These are phyloP conservation scores for Imbricaverruca yamaguchii DNA, from an alignment of 2,888 invertebrate genomes.

Conservation along the genomic window DNA sequence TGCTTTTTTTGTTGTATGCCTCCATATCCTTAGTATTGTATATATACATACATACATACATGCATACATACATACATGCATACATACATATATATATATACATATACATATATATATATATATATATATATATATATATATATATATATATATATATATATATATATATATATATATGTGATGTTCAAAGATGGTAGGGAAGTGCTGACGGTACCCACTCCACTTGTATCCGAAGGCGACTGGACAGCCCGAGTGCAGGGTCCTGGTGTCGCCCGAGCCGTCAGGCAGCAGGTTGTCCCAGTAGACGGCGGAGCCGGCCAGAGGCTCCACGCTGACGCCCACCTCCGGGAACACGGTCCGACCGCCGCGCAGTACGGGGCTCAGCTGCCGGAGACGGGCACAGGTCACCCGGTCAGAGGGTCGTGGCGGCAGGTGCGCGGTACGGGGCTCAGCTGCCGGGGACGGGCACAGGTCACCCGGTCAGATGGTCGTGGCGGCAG, in stretches of 20 bases:
- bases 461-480: no score
- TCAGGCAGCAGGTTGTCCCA: background rate
- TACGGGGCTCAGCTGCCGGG: background rate
- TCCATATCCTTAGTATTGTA: background rate
- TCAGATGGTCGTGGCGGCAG: no score
- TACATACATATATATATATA: no score
- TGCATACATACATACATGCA: background rate
- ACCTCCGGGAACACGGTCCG: background rate
- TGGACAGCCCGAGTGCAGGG: background rate
- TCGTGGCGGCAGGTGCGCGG: no score
- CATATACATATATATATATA: background rate
- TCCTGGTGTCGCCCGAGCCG: background rate
- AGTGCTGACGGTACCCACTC: background rate
- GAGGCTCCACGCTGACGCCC: background rate
- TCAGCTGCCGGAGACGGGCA: background rate
- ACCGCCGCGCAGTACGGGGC: background rate
- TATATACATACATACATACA: background rate
- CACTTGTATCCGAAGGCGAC: constrained; percentile 13
- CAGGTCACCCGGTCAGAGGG: no score
- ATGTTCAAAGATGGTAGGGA: background rate
- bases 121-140: background rate
- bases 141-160: background rate
- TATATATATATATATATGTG: background rate
- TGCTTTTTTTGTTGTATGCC: no score
- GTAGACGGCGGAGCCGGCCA: background rate